A percentile compares a stretch with the other conserved stretches of the same genome.
phyloP scores from a whole-genome alignment of 2,113 vertebrate genomes.

The Xyliphius kryptos region DNA sequence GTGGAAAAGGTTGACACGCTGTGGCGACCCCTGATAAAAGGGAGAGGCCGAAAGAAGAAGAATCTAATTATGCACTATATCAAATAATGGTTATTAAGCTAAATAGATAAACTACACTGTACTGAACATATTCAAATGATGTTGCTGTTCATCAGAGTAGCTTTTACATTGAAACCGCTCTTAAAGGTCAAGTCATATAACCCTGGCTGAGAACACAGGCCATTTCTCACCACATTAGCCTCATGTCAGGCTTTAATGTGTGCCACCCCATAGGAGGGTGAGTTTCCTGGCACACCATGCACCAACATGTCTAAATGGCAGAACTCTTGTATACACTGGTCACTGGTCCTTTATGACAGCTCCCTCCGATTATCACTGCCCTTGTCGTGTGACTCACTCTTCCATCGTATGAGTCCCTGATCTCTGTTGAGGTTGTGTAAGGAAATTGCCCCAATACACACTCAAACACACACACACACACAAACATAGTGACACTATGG shows the following conservation, averaged over 20 bases:
- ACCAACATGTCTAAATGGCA: slow-evolving; percentile 42
- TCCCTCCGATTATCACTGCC: slow-evolving; percentile 57
- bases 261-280: slow-evolving; percentile 54
- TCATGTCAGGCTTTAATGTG: slow-evolving; percentile 61
- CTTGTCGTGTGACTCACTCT: slow-evolving; percentile 54
- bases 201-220: slow-evolving; percentile 45
- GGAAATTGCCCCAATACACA: too few relatives aligned
- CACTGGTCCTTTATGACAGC: slow-evolving; percentile 57
- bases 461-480: too few relatives aligned
- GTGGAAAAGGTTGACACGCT: too few relatives aligned
- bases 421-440: slow-evolving; percentile 50
- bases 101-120: too few relatives aligned
- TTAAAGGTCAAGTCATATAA: slow-evolving; percentile 24
- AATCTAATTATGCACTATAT: too few relatives aligned
- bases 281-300: slow-evolving; percentile 50
- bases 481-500: too few relatives aligned
- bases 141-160: too few relatives aligned
- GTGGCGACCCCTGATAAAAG: too few relatives aligned
- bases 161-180: slow-evolving; percentile 18
- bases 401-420: slow-evolving; percentile 51
- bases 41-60: too few relatives aligned
- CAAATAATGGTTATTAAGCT: too few relatives aligned
- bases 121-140: too few relatives aligned
- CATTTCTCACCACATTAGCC: slow-evolving; percentile 63
- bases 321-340: slow-evolving; percentile 36